Percentiles rank a stretch among this genome's conserved stretches.
Evolutionary conservation across 2,113 vertebrate species (phyloP).

Genomic region (Protomyctophum bolini): DNA sequence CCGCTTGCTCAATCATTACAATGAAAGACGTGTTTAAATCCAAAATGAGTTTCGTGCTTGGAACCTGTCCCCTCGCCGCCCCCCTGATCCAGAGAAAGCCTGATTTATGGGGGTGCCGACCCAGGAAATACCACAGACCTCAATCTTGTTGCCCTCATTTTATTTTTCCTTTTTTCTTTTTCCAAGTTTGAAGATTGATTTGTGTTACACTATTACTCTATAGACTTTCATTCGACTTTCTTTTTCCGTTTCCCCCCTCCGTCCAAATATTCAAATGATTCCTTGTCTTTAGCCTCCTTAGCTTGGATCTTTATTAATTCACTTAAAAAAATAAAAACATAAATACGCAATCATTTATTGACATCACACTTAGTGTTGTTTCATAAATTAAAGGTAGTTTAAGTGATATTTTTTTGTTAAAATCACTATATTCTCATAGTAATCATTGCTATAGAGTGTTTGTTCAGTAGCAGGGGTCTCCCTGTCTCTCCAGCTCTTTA

Average conservation of each 20-base stretch:
- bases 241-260: constrained; percentile 58
- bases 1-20: constrained; percentile 70
- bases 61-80: constrained; percentile 52
- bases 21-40: constrained; percentile 73
- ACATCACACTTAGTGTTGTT: neutral
- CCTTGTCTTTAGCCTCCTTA: constrained; percentile 43
- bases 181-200: constrained; percentile 72
- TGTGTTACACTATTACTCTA: constrained; percentile 18
- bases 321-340: no score
- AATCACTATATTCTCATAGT: no score
- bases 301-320: constrained; percentile 73
- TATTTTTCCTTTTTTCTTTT: constrained; percentile 52
- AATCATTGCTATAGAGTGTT: no score
- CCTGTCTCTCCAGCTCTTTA: no score
- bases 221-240: neutral
- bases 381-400: neutral
- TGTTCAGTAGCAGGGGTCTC: no score
- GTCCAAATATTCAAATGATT: constrained; percentile 3
- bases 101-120: constrained; percentile 62
- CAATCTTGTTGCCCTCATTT: constrained; percentile 55
- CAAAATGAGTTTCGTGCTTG: constrained; percentile 72
- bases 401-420: no score
- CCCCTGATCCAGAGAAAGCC: constrained; percentile 42
- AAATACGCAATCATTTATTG: neutral
- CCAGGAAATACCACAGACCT: constrained; percentile 77